These are phyloP conservation scores for Boloria selene DNA, from an alignment of 2,888 invertebrate species.

Conservation along the genomic window DNA sequence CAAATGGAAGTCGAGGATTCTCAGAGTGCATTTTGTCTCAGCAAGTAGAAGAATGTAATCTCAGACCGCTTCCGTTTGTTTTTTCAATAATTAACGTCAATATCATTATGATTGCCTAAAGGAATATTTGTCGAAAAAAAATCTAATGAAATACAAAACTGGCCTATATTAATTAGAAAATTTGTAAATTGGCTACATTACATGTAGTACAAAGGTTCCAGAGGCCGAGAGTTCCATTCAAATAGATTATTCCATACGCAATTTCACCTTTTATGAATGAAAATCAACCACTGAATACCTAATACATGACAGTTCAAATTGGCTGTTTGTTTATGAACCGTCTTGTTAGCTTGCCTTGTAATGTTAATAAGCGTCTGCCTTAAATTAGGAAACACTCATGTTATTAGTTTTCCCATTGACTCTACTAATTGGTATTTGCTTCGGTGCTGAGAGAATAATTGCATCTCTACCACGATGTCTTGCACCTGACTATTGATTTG, in stretches of 20 bases:
- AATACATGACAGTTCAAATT: conserved; percentile 49
- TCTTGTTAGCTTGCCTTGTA: conserved; percentile 59
- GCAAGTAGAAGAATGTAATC: conserved; percentile 34
- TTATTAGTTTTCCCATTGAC: conserved; percentile 38
- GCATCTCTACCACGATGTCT: conserved; percentile 24
- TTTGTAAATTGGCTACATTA: neutral
- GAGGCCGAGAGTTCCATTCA: conserved; percentile 6
- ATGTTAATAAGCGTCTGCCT: conserved; percentile 56
- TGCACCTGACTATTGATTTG: conserved; percentile 25
- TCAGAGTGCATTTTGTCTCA: conserved; percentile 42
- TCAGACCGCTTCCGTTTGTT: conserved; percentile 20
- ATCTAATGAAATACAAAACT: neutral
- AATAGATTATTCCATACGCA: conserved; percentile 18
- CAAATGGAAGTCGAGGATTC: conserved; percentile 54
- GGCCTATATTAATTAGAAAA: neutral
- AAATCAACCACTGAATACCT: conserved; percentile 18
- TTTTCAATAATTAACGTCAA: conserved; percentile 22
- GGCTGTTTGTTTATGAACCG: conserved; percentile 52
- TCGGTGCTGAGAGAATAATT: conserved; percentile 21
- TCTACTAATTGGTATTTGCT: conserved; percentile 34
- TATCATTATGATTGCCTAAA: neutral
- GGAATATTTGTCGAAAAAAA: neutral
- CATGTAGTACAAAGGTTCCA: neutral
- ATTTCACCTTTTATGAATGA: conserved; percentile 25
- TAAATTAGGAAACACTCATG: conserved; percentile 38